Conservation (phyloP, 1,140 invertebrate species). For the Drosophila saltans region DNA sequence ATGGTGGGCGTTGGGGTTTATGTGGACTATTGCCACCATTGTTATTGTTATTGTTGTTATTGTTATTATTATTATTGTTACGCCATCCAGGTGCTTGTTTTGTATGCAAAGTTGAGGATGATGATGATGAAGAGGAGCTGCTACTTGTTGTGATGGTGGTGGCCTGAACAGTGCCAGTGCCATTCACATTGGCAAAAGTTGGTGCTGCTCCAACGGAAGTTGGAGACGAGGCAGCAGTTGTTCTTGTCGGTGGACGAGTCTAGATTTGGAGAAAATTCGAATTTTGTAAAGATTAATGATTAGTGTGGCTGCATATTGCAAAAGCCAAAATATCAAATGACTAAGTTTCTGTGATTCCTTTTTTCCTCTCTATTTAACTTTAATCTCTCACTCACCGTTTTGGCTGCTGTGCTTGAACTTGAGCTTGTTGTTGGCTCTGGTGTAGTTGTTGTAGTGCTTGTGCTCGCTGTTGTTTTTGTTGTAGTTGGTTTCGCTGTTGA, state of each 20-base stretch:
- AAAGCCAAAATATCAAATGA: not conserved
- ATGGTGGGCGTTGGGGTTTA: conserved; percentile 87
- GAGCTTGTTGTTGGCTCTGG: conserved; percentile 52
- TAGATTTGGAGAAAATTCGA: conserved; percentile 39
- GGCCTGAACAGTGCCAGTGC: conserved; percentile 66
- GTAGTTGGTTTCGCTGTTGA: conserved; percentile 62
- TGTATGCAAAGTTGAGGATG: conserved; percentile 38
- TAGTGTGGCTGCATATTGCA: not conserved
- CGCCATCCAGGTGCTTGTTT: conserved; percentile 65
- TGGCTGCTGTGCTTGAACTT: conserved; percentile 41
- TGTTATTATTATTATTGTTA: conserved; percentile 74
- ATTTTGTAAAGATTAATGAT: not conserved
- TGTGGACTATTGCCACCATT: conserved; percentile 81
- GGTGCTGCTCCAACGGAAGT: conserved; percentile 45
- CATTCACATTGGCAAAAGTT: conserved; percentile 54
- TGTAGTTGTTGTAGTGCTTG: conserved; percentile 65
- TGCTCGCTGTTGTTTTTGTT: conserved; percentile 55
- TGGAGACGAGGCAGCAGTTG: conserved; percentile 39
- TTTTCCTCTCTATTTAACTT: conserved; percentile 24
- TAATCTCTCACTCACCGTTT: conserved; percentile 59
- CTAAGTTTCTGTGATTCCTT: not conserved
- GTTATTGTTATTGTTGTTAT: conserved; percentile 43
- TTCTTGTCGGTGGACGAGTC: conserved; percentile 61
- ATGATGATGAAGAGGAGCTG: conserved; percentile 42
- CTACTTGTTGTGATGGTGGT: conserved; percentile 64